Evolutionary conservation across 2,888 invertebrate species (phyloP), one percentile per base, ranked within the genome.

Genomic region (Linnaemya tessellans): DNA sequence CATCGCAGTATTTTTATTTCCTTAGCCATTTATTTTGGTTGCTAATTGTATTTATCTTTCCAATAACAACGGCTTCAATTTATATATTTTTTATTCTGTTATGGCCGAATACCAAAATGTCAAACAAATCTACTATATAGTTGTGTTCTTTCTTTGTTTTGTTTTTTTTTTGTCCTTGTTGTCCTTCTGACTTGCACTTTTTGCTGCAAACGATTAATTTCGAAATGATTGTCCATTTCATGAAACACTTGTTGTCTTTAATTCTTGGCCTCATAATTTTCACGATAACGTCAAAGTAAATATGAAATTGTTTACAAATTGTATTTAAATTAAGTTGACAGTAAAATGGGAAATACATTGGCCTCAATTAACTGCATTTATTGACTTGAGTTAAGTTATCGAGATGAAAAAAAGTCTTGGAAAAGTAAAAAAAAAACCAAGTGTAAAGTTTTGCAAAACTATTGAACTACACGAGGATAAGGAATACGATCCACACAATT

Each of bases 21-120:
- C 22, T 54, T 30, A 13, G 35, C 43, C 74, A 46, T 75, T 68
- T 75, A 62, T 75, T 62, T 70, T 56, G 46, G 35, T 75, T 56
- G 78, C 60, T 75, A 70, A 70, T 81, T 75, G 81, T 70, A 62
- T 56, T 70, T 75, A 74, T 64, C 70, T 68, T 62, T 70, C 68
- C 68, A 75, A 70, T 81, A 70, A 38, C 38, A 60, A 51, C 30
- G 18, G 35, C 22, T 77, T 56, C 35, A 77, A 38, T 41, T 11
- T n/a, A 67, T 67, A 64, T 22, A 11, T 65, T 56, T 62, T 35
- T 43, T 62, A 22, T 62, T 13, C 15, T 30, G 8, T 62, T 71
- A 41, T 43, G 54, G 30, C 22, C 70, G 62, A 71, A 43, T 79
- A 64, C 60, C 70, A 62, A 70, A 67, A 78, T 78, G 60, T 62